Conservation (phyloP, 2,113 vertebrate species). For the Chloebia gouldiae region DNA sequence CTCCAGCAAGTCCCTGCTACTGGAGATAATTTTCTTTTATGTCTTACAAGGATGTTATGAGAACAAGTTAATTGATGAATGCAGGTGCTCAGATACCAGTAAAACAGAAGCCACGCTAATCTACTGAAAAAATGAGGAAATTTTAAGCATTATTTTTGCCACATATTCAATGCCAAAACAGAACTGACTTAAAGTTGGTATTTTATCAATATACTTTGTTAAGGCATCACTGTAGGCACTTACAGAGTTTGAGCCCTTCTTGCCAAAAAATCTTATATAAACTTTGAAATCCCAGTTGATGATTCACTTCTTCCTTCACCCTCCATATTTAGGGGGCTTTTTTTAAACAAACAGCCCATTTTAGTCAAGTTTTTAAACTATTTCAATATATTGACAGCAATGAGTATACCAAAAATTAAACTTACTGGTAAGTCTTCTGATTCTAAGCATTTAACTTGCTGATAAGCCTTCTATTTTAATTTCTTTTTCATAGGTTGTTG, state of each 20-base stretch:
- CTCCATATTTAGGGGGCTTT: background rate
- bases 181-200: background rate
- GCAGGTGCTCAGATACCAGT: background rate
- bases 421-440: background rate
- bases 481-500: conserved; percentile 78
- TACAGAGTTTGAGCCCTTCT: background rate
- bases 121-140: background rate
- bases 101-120: background rate
- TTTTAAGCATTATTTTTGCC: background rate
- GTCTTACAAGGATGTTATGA: background rate
- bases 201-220: background rate
- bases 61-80: background rate
- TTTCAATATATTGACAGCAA: background rate
- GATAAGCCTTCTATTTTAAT: background rate
- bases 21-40: background rate
- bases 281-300: conserved; percentile 10
- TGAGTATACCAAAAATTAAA: background rate
- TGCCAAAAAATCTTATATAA: background rate
- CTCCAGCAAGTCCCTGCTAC: background rate
- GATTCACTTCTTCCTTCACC: background rate
- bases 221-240: background rate
- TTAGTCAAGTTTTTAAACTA: background rate
- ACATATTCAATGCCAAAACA: background rate
- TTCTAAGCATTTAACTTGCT: background rate
- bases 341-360: background rate